Evolutionary conservation across 2,797 vertebrate species (phyloP).

Genomic region (Sebastes taczanowskii): DNA sequence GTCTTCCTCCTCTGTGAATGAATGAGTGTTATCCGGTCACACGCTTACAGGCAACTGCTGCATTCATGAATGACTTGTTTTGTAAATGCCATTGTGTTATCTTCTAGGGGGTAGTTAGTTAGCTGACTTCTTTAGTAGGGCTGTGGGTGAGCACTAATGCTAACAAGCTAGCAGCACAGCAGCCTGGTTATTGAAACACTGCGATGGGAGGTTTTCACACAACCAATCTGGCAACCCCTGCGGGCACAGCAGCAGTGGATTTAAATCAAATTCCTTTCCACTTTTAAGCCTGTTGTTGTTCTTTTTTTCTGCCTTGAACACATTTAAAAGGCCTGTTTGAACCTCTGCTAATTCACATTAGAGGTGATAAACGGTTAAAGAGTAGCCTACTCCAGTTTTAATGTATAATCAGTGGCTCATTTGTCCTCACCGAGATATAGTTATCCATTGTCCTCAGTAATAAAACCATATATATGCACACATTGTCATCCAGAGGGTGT

Average conservation of each 20-base stretch:
- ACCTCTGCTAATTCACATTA: background rate
- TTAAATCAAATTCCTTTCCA: constrained; percentile 34
- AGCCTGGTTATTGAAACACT: constrained; percentile 36
- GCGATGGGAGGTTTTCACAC: constrained; percentile 4
- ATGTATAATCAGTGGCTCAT: background rate
- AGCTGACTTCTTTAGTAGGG: background rate
- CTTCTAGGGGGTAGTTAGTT: background rate
- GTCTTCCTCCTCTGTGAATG: constrained; percentile 49
- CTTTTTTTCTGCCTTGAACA: background rate
- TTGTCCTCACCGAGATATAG: background rate
- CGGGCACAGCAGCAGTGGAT: constrained; percentile 9
- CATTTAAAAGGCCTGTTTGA: background rate
- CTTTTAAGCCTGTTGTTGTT: background rate
- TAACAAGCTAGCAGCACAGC: constrained; percentile 60
- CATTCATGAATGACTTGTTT: background rate
- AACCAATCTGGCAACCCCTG: constrained; percentile 47
- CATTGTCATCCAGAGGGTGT: background rate
- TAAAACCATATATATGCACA: no score
- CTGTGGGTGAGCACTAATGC: constrained; percentile 31
- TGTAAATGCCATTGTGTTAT: background rate
- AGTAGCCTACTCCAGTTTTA: background rate
- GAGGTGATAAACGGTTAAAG: background rate
- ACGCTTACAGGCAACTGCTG: background rate
- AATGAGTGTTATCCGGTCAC: background rate
- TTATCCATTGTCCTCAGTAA: background rate